These are phyloP conservation scores for Oenanthe oenanthe DNA, from an alignment of 2,113 vertebrate species.

Conservation along the genomic window DNA sequence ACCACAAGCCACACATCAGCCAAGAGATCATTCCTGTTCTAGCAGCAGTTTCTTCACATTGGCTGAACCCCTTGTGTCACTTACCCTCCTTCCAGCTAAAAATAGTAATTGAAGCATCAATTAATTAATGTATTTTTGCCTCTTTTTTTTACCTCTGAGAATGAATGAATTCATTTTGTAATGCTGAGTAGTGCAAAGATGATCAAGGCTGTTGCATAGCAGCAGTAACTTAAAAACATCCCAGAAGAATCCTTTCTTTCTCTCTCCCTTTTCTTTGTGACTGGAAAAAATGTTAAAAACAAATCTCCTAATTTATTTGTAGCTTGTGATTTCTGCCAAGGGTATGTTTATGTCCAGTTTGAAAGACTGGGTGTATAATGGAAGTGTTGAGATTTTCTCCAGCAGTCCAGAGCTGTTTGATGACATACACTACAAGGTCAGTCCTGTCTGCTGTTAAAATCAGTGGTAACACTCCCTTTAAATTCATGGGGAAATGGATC, in stretches of 20 bases:
- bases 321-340: slow-evolving; percentile 43
- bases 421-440: background rate
- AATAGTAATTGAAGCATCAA: background rate
- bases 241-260: background rate
- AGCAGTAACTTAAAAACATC: slow-evolving; percentile 2
- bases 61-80: background rate
- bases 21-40: background rate
- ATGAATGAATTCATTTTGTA: background rate
- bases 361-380: background rate
- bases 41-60: background rate
- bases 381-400: slow-evolving; percentile 27
- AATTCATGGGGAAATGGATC: background rate
- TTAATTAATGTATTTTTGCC: background rate
- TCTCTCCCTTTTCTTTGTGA: background rate
- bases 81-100: background rate
- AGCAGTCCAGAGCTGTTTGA: background rate
- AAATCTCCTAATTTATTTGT: background rate
- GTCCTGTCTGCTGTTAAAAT: background rate
- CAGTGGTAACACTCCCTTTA: background rate
- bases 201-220: background rate
- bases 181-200: background rate
- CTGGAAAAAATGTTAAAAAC: slow-evolving; percentile 20
- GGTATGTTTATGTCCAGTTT: slow-evolving; percentile 32
- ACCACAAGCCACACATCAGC: background rate
- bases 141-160: background rate